Conservation (phyloP, 2,113 vertebrate genomes). For the human (Homo sapiens) region GRCh38 chr3:125153501-125154000, state of each 20-base stretch:
- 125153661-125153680: neutral
- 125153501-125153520: neutral
- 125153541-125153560: neutral
- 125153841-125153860: neutral
- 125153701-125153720: neutral
- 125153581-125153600: neutral
- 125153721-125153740: neutral
- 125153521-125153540: fast-evolving
- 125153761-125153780: neutral
- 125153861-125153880: neutral
- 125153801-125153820: neutral
- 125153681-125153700: neutral
- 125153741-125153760: neutral
- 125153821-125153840: neutral
- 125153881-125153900: neutral
- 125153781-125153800: neutral
- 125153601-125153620: neutral
- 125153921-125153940: neutral
- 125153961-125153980: neutral
- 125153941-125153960: neutral
- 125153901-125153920: neutral
- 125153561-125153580: neutral
- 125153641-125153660: neutral
- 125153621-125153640: neutral
- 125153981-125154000: neutral